phyloP scores from a whole-genome alignment of 2,888 invertebrate genomes.

The Meiosimyza decipiens region DNA sequence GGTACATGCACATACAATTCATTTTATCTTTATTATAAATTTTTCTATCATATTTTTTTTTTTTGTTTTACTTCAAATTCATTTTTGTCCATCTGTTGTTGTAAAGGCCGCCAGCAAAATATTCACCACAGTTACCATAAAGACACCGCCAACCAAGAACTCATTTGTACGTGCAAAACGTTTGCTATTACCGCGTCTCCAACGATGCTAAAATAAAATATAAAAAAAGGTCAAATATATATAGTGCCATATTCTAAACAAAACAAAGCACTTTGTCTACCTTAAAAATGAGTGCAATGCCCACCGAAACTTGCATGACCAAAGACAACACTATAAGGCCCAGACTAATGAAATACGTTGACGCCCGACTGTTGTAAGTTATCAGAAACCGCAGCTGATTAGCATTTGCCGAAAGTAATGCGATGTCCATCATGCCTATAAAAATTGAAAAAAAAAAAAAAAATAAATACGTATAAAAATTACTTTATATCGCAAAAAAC shows the following conservation, averaged over 20 bases:
- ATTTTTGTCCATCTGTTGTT: constrained; percentile 53
- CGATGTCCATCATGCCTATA: constrained; percentile 77
- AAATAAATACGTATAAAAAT: constrained; percentile 6
- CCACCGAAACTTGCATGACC: constrained; percentile 74
- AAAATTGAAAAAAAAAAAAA: background rate
- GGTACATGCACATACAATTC: constrained; percentile 21
- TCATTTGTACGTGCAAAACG: constrained; percentile 71
- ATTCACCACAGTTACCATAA: constrained; percentile 76
- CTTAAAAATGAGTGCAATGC: constrained; percentile 73
- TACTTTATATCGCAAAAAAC: background rate
- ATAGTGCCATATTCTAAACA: constrained; percentile 1
- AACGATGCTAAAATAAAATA: constrained; percentile 54
- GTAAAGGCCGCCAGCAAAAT: constrained; percentile 72
- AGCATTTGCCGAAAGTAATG: constrained; percentile 77
- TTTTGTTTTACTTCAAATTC: constrained; percentile 8
- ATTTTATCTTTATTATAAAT: constrained; percentile 1
- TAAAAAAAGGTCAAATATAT: constrained; percentile 7
- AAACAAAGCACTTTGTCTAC: constrained; percentile 58
- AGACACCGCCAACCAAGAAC: constrained; percentile 73
- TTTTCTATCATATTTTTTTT: constrained; percentile 5
- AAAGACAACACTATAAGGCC: constrained; percentile 72
- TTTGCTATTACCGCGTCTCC: constrained; percentile 55
- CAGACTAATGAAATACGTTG: constrained; percentile 72
- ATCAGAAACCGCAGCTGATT: constrained; percentile 76
- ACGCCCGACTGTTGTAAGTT: constrained; percentile 70